These are phyloP conservation scores for Xestia c-nigrum DNA, from an alignment of 2,888 invertebrate genomes.

Conservation along the genomic window DNA sequence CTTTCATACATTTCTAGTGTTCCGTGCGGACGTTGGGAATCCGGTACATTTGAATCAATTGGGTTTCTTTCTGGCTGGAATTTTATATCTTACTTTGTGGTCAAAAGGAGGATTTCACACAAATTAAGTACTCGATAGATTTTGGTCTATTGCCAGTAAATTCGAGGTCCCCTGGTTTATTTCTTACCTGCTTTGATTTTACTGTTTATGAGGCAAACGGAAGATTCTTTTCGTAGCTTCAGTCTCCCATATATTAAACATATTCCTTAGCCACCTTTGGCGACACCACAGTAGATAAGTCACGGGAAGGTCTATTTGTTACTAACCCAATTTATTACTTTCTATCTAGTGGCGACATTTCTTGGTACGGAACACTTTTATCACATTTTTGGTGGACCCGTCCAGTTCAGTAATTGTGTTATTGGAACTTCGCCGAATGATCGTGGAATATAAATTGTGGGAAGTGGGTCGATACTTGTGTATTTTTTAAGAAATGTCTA, in stretches of 20 bases:
- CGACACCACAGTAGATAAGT: slow-evolving; percentile 16
- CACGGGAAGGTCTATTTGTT: slow-evolving; percentile 27
- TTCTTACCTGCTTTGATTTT: neutral
- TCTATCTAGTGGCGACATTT: slow-evolving; percentile 18
- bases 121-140: slow-evolving; percentile 24
- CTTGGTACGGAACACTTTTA: slow-evolving; percentile 44
- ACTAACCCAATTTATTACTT: slow-evolving; percentile 19
- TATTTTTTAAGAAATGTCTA: slow-evolving; percentile 23
- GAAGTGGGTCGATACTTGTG: slow-evolving; percentile 12
- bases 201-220: neutral
- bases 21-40: slow-evolving; percentile 43
- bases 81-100: slow-evolving; percentile 54
- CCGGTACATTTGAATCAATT: slow-evolving; percentile 56
- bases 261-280: neutral
- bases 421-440: slow-evolving; percentile 54
- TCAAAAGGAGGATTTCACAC: slow-evolving; percentile 25
- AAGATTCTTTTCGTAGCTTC: neutral
- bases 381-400: slow-evolving; percentile 29
- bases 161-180: neutral
- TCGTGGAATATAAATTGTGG: slow-evolving; percentile 57
- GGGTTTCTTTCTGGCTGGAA: slow-evolving; percentile 23
- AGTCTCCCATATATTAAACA: neutral
- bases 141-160: neutral
- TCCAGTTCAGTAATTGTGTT: slow-evolving; percentile 59
- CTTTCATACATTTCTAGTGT: slow-evolving; percentile 60